Evolutionary conservation across 2,113 vertebrate species (phyloP).

Genomic region (Oxyruncus cristatus): DNA sequence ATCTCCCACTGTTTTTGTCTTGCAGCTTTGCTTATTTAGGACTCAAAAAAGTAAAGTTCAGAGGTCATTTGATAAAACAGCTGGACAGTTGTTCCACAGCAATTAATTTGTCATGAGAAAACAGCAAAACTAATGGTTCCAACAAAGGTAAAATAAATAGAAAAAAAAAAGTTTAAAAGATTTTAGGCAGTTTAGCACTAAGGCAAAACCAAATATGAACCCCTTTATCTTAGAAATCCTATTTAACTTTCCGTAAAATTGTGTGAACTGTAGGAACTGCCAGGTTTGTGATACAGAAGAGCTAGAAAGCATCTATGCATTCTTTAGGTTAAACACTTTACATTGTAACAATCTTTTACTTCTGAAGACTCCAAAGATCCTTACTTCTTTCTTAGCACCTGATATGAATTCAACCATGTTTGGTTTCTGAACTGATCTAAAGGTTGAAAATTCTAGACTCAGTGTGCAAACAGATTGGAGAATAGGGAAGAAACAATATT

Average conservation of each 20-base stretch:
- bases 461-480: background rate
- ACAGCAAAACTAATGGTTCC: background rate
- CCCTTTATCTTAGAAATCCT: background rate
- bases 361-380: background rate
- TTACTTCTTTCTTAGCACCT: background rate
- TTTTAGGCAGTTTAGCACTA: background rate
- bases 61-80: background rate
- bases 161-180: background rate
- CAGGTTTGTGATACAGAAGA: background rate
- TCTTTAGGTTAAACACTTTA: background rate
- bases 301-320: fast-evolving
- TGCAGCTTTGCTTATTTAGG: background rate
- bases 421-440: background rate
- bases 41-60: background rate
- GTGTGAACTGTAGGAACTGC: background rate
- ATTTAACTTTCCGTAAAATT: background rate
- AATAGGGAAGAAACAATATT: background rate
- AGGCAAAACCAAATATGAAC: fast-evolving
- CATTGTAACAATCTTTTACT: background rate
- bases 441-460: background rate
- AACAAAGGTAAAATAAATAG: background rate
- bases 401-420: background rate
- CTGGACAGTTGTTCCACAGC: background rate
- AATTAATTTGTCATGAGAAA: background rate
- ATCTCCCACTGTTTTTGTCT: background rate